Evolutionary conservation across 2,113 vertebrate genomes (phyloP), one percentile per base, ranked within the genome.

Genomic region (Lethenteron reissneri): DNA sequence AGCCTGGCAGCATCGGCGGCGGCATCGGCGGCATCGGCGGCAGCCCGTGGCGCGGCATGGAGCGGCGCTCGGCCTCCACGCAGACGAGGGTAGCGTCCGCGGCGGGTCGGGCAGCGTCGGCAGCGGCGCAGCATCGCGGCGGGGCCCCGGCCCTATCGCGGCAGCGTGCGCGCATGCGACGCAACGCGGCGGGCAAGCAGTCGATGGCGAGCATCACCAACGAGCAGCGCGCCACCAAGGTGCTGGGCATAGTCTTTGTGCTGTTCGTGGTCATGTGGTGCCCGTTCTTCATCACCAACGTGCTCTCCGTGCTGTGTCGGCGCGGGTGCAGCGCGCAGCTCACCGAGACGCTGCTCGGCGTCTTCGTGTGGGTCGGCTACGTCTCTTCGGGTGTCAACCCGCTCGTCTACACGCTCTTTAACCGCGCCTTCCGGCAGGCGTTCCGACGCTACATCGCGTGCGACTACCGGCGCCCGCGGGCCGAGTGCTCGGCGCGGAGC

Each of bases 231-330:
- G 94, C 94, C 0, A 96, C 94, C 3, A 99, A 99, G 76, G 92
- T 97, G 70, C 76, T 99, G 13, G 94, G 92, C 59, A 95, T 97
- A 2, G 91, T 99, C 11, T 99, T 99, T 78, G 85, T 88, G 70
- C 82, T 97, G 74, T 99, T 99, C 74, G 81, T 99, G 64, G 76
- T 99, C 73, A 97, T 97, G 94, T 99, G 94, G 94, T 94, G 91
- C 73, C 94, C 94, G 0, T 99, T 99, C 78, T 99, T 99, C 76
- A 89, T 99, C 71, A 99, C 94, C 71, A 99, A 99, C 14, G 74
- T 99, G 76, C 87, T 87, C 57, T 88, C 85, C 11, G 92, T 83
- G 72, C 81, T 96, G 58, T 97, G 92, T 78, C 83, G 76, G 9
- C 77, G 82, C 58, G 84, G 81, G 74, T 97, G 94, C 64, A 81